These are phyloP conservation scores for Cryptoprocta ferox DNA, from an alignment of 2,797 vertebrate genomes.

Conservation along the genomic window DNA sequence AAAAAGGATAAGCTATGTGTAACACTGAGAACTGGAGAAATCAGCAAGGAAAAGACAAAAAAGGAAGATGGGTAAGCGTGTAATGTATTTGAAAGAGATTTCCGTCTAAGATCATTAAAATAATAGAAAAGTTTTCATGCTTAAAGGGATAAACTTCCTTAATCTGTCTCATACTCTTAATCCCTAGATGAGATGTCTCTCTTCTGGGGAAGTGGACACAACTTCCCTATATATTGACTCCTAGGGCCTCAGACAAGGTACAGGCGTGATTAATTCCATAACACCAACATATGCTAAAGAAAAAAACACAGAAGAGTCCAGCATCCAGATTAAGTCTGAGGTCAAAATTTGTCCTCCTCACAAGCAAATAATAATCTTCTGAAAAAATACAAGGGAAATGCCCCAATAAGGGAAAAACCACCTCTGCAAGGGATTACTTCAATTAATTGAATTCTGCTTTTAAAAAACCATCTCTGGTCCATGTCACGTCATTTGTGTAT, in stretches of 20 bases:
- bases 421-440: not conserved
- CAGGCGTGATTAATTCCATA: not conserved
- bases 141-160: constrained; percentile 76
- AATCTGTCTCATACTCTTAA: constrained; percentile 72
- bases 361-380: not conserved
- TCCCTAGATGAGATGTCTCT: constrained; percentile 61
- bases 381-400: not conserved
- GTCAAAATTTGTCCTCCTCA: not conserved
- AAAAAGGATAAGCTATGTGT: not conserved
- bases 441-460: not conserved
- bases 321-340: not conserved
- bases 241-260: not conserved
- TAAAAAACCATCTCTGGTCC: not conserved
- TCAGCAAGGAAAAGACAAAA: not conserved
- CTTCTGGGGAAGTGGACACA: constrained; percentile 19
- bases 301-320: not conserved
- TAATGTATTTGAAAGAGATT: constrained; percentile 73
- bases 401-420: not conserved
- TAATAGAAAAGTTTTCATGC: constrained; percentile 75
- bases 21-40: not conserved
- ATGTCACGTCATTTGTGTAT: not conserved
- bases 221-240: constrained; percentile 35
- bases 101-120: constrained; percentile 68
- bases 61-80: constrained; percentile 63
- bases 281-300: not conserved